Evolutionary conservation across 2,797 vertebrate species (phyloP).

Genomic region (Melanotaenia maccullochi): DNA sequence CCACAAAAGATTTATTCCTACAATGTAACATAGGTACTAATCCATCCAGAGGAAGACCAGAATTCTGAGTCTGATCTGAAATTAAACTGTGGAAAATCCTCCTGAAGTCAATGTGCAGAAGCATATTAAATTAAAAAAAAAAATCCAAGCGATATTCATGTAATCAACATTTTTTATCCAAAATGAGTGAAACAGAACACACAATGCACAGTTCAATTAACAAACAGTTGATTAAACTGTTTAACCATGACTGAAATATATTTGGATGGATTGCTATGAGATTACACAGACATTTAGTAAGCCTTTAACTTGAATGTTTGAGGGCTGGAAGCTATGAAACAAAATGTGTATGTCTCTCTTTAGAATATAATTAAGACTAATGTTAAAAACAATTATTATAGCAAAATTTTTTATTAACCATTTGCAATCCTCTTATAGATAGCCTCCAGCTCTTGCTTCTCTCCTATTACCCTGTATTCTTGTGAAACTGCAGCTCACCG

Average conservation of each 20-base stretch:
- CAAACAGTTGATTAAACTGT: neutral
- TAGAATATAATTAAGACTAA: neutral
- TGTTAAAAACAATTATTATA: neutral
- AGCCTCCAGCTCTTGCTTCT: neutral
- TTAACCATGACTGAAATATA: conserved; percentile 2
- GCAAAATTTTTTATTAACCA: neutral
- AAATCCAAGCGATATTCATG: neutral
- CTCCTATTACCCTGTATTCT: neutral
- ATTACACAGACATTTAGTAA: neutral
- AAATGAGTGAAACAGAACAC: conserved; percentile 1
- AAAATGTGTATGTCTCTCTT: neutral
- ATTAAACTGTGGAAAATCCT: neutral
- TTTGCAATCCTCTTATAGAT: neutral
- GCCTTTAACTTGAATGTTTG: neutral
- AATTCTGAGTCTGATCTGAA: neutral
- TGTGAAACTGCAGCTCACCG: no score
- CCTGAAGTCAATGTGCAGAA: neutral
- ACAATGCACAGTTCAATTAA: neutral
- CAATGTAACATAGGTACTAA: neutral
- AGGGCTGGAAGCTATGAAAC: neutral
- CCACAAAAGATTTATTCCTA: neutral
- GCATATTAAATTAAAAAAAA: neutral
- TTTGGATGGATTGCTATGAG: neutral
- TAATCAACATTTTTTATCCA: conserved; percentile 3
- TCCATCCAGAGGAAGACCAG: neutral